Evolutionary conservation across 2,113 vertebrate genomes (phyloP).

Genomic region (Gavia stellata): DNA sequence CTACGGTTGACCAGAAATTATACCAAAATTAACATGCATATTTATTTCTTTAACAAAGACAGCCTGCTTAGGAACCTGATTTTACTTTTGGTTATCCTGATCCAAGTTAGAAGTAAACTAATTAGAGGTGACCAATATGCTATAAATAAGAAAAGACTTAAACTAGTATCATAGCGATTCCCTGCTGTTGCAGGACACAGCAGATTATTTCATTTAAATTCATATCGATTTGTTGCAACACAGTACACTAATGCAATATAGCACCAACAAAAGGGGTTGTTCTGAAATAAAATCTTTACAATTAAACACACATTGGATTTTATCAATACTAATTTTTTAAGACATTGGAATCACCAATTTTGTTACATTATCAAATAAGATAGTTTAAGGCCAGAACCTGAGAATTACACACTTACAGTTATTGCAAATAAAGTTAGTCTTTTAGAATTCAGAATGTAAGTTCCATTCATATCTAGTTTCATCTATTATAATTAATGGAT

Average conservation of each 20-base stretch:
- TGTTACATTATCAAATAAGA: not conserved
- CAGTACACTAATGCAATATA: not conserved
- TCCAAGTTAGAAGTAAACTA: not conserved
- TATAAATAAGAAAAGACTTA: not conserved
- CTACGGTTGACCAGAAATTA: not conserved
- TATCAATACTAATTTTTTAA: not conserved
- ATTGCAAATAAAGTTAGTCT: not conserved
- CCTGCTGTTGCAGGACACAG: not conserved
- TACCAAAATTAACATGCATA: not conserved
- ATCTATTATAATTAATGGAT: not conserved
- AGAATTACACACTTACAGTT: not conserved
- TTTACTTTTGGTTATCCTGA: not conserved
- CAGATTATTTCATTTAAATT: not conserved
- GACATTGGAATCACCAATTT: not conserved
- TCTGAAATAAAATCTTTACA: not conserved
- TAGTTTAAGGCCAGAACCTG: not conserved
- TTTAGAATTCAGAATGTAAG: not conserved
- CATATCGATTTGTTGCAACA: not conserved
- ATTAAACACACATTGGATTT: not conserved
- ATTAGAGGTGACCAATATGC: not conserved
- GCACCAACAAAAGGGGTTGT: not conserved
- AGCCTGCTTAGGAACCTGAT: not conserved
- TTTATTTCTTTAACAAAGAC: not conserved
- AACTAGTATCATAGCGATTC: not conserved
- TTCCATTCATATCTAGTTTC: not conserved